phyloP scores from a whole-genome alignment of 2,113 vertebrate genomes.

The Papio anubis region DNA sequence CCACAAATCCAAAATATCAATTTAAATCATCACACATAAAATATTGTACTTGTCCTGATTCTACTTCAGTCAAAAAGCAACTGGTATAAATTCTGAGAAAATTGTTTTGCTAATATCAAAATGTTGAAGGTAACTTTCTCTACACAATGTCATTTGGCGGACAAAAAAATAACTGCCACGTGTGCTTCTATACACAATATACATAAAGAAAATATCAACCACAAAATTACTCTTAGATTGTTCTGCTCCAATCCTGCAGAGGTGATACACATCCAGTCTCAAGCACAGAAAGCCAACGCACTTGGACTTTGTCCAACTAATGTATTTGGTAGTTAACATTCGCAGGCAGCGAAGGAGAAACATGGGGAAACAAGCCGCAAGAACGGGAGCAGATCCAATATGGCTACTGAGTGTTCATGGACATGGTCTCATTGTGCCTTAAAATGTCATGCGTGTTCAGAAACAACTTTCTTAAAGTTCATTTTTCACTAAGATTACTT shows the following conservation, averaged over 20 bases:
- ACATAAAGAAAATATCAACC: not conserved
- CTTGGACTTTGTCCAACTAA: not conserved
- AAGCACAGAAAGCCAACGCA: not conserved
- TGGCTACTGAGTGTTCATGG: not conserved
- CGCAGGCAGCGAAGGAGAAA: not conserved
- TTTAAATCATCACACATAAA: constrained; percentile 23
- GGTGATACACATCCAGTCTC: not conserved
- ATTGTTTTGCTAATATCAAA: not conserved
- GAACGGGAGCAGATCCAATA: not conserved
- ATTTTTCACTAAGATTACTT: not conserved
- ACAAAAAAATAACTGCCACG: not conserved
- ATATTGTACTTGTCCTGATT: not conserved
- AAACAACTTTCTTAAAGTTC: constrained; percentile 37
- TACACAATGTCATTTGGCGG: not conserved
- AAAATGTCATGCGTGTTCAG: not conserved
- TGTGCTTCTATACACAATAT: not conserved
- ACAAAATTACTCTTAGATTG: constrained; percentile 8
- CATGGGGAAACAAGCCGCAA: not conserved
- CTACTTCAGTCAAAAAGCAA: not conserved
- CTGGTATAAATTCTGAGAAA: constrained; percentile 10
- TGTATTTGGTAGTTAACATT: not conserved
- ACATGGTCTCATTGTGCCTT: not conserved
- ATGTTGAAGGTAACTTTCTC: not conserved
- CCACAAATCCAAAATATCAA: not conserved
- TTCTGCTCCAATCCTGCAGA: not conserved